Evolutionary conservation across 1,140 invertebrate species (phyloP), one percentile per base, ranked within the genome.

Genomic region (Aphaenogaster rudis): DNA sequence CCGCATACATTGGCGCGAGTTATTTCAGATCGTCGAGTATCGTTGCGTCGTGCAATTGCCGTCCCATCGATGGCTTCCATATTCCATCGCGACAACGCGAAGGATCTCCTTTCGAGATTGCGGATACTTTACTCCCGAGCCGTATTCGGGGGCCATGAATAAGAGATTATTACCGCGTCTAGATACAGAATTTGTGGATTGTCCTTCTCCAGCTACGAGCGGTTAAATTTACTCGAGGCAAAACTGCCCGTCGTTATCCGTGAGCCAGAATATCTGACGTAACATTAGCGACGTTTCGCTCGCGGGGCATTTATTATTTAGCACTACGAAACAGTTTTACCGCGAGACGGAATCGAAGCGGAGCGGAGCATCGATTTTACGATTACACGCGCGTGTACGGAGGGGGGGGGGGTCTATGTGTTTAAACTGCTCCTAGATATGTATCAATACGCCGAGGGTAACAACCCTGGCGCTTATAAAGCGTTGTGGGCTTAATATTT

Each of bases 371-470:
- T 87, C 88, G 88, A 90, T 90, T 89, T 89, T 89, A 87, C 89
- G 88, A 89, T 89, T 72, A 77, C 80, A 84, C 89, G 86, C 88
- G 79, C 84, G 77, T 67, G 54, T 36, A 59, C 67, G 66, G 11
- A 6, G 64, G 59, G 13, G 21, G 21, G 21, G n/a, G 0, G 52
- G 59, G 71, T 52, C 50, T 28, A 3, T 52, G 54, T 54, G 88
- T 82, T 89, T 89, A 82, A 90, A 87, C 57, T 67, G 77, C 57
- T 72, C 63, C 74, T 76, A 82, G 77, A 87, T 90, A 82, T 91
- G 87, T 93, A 93, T 93, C 92, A 91, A 93, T 93, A 91, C 88
- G 82, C 88, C 85, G 91, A 90, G 91, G 91, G 91, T 91, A 92
- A 93, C 87, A 91, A 93, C 92, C 92, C 88, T 80, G 63, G 88